Conservation (phyloP, 2,888 invertebrate species). For the Lutraria lutraria region DNA sequence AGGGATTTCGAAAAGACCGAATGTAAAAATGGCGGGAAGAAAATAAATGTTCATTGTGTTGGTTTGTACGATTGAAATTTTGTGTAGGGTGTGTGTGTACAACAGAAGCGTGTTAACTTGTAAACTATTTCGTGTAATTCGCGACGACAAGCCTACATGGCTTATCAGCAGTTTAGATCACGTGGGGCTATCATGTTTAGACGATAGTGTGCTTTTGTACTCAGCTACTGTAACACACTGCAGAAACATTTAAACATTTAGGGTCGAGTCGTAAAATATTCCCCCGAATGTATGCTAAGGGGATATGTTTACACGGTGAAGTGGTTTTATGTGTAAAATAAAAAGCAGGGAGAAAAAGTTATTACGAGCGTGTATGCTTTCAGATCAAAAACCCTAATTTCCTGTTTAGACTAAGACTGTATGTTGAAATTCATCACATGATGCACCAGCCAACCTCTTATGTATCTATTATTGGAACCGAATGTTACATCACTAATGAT, state of each 20-base stretch:
- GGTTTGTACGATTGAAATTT: not conserved
- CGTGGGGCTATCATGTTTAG: not conserved
- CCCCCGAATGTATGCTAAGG: not conserved
- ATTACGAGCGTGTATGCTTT: not conserved
- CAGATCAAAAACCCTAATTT: not conserved
- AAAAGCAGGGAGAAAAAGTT: not conserved
- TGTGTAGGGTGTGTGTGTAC: not conserved
- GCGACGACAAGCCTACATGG: slow-evolving; percentile 45
- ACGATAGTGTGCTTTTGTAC: not conserved
- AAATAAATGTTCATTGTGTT: slow-evolving; percentile 16
- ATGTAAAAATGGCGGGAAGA: slow-evolving; percentile 16
- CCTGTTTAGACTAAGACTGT: not conserved
- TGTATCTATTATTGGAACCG: too few species aligned
- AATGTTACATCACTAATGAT: too few species aligned
- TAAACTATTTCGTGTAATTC: slow-evolving; percentile 34
- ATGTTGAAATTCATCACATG: too few species aligned
- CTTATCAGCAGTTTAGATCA: slow-evolving; percentile 46
- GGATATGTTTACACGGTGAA: slow-evolving; percentile 16
- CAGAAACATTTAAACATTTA: not conserved
- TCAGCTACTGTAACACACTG: not conserved
- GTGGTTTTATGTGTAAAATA: not conserved
- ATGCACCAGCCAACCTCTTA: too few species aligned
- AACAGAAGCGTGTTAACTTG: slow-evolving; percentile 6
- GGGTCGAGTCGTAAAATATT: not conserved
- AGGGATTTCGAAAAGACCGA: not conserved